Conservation (phyloP, 2,888 invertebrate species). For the Sceliomorpha sp. region DNA sequence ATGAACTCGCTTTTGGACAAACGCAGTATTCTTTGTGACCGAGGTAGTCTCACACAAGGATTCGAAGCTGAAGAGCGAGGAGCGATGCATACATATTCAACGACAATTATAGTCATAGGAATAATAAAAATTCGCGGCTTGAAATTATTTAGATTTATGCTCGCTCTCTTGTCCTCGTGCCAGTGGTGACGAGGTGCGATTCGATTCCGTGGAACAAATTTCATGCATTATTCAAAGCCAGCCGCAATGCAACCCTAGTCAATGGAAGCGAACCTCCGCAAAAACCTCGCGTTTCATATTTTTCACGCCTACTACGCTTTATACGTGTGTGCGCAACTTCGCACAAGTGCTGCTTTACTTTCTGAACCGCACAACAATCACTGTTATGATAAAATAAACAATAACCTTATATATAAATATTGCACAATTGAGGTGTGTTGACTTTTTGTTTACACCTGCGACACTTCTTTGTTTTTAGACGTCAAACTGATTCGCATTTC, state of each 20-base stretch:
- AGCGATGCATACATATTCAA: constrained; percentile 69
- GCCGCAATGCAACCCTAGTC: constrained; percentile 66
- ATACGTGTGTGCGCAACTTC: constrained; percentile 27
- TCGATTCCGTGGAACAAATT: constrained; percentile 76
- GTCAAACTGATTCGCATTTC: no score
- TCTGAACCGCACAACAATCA: constrained; percentile 36
- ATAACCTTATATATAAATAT: constrained; percentile 28
- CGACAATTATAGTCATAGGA: constrained; percentile 64
- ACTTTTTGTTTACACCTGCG: no score
- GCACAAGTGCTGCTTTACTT: constrained; percentile 34
- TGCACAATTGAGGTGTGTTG: no score
- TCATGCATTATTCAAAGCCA: constrained; percentile 77
- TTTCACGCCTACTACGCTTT: constrained; percentile 41
- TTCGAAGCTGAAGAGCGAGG: neutral
- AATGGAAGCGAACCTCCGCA: constrained; percentile 71
- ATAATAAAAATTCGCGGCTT: constrained; percentile 74
- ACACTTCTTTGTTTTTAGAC: no score
- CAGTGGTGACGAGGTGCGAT: constrained; percentile 72
- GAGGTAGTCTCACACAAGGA: constrained; percentile 19
- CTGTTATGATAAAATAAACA: constrained; percentile 41
- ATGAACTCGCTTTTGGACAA: no score
- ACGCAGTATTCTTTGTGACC: constrained; percentile 17
- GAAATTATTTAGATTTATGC: constrained; percentile 79
- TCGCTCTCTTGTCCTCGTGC: constrained; percentile 71
- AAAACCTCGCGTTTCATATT: constrained; percentile 64